A percentile compares a stretch with the other conserved stretches of the same genome.
phyloP scores from a whole-genome alignment of 2,888 invertebrate genomes.

The Volucella zonaria region DNA sequence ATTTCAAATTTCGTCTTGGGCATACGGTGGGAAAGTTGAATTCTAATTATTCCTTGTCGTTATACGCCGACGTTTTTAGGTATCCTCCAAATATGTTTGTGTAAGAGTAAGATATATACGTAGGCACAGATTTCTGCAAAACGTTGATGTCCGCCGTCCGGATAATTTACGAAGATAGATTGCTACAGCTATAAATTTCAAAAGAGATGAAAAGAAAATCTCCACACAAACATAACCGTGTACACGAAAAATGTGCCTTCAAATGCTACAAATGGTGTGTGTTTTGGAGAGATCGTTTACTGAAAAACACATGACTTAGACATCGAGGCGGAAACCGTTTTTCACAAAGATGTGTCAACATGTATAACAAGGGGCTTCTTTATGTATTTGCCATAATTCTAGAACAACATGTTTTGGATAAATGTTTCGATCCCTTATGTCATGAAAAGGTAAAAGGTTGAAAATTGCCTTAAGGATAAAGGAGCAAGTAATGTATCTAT shows the following conservation, averaged over 20 bases:
- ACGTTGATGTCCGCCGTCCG: no score
- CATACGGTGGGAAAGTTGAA: neutral
- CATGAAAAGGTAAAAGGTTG: neutral
- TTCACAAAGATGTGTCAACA: neutral
- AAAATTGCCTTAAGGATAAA: constrained; percentile 1
- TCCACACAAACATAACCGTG: neutral
- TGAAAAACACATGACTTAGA: neutral
- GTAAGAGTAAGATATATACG: neutral
- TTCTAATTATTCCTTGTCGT: constrained; percentile 12
- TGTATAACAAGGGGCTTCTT: neutral
- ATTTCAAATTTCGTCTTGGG: neutral
- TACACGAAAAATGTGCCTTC: neutral
- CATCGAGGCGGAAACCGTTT: neutral
- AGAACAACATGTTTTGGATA: neutral
- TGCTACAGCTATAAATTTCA: neutral
- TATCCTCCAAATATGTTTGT: neutral
- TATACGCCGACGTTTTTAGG: neutral
- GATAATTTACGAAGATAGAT: constrained; percentile 9
- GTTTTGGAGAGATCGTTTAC: neutral
- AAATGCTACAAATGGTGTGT: neutral
- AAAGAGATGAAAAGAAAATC: neutral
- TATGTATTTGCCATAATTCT: constrained; percentile 3
- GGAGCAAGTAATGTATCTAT: neutral
- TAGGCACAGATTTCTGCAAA: no score
- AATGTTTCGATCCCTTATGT: neutral